Percentiles rank a stretch among this genome's conserved stretches.
Conservation (phyloP, 2,888 invertebrate species). For the Alviniconcha strummeri region DNA sequence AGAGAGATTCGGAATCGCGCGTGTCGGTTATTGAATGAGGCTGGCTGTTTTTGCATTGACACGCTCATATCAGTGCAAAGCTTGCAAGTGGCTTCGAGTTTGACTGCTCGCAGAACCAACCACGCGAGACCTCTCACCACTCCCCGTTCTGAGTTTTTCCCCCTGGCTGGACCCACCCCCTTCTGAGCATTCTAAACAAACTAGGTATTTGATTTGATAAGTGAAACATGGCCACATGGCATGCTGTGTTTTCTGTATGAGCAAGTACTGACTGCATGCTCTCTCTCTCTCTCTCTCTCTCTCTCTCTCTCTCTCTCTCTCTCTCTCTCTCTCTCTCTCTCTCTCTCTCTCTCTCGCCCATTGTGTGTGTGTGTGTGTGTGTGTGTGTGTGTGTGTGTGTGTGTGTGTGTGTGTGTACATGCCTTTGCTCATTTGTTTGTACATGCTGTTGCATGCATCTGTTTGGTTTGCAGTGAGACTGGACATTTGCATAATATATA, state of each 20-base stretch:
- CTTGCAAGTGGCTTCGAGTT: conserved; percentile 33
- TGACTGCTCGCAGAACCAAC: conserved; percentile 34
- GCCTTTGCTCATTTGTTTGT: not conserved
- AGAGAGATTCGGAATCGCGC: conserved; percentile 25
- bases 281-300: not conserved
- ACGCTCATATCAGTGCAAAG: conserved; percentile 30
- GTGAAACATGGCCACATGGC: conserved; percentile 25
- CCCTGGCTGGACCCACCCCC: conserved; percentile 21
- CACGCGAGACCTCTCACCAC: conserved; percentile 35
- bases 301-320: not conserved
- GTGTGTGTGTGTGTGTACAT: not conserved
- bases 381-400: not conserved
- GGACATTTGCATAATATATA: not conserved
- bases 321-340: not conserved
- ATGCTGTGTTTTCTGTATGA: conserved; percentile 16
- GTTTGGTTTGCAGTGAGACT: not conserved
- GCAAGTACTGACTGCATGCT: conserved; percentile 5
- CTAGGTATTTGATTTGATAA: conserved; percentile 29
- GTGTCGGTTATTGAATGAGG: conserved; percentile 27
- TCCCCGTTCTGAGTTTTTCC: conserved; percentile 15
- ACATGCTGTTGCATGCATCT: not conserved
- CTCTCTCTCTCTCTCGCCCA: not conserved
- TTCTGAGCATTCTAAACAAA: conserved; percentile 27
- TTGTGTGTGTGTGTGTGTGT: not conserved
- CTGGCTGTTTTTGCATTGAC: conserved; percentile 27